Base-by-base conservation (phyloP, 2,113 vertebrate species). In the Acinonyx jubatus region DNA sequence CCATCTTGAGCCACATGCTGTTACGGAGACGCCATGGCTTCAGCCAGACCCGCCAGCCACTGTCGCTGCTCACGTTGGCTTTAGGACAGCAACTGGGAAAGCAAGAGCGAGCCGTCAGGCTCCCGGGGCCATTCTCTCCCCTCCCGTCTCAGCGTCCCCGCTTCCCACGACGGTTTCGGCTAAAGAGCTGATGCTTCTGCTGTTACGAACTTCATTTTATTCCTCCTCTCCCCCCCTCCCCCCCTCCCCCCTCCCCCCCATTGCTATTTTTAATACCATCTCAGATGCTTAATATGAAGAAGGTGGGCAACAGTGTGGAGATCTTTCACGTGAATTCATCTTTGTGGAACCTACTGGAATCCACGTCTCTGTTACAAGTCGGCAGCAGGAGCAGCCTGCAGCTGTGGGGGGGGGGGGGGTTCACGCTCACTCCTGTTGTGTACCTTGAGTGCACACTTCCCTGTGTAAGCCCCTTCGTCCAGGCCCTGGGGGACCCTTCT, bases 331-430 rank as follows among this genome's bases (percentile, higher is more conserved):
- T 63, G 3, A n/a, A 4, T 61, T 19, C 5, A 31, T 82, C 25
- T 31, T 12, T 65, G 84, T 7, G 52, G 73, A 38, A 27, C n/a
- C 16, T 19, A 0, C 6, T 3, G 48, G 50, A 45, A 2, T 19
- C 80, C 10, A 1, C 0, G 9, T 25, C 33, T 84, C 45, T 29
- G 36, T 91, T 31, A 7, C 25, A 18, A 23, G 16, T 65, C 36
- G 0, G 48, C 45, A 3, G 23, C 9, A 0, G 1, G 65, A 48
- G 38, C 33, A 14, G 7, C 61, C 12, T 9, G 14, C 1, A 0
- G 31, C 66, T 4, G 27, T 0, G 6, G 1, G 31, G 38, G 68
- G 2, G n/a, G 14, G 1, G 31, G 38, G 38, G 2, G 19, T 69
- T 41, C 16, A 4, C 8, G 6, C 11, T 16, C 63, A 0, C 19